Evolutionary conservation across 1,140 invertebrate species (phyloP).

Genomic region (Triops longicaudatus): DNA sequence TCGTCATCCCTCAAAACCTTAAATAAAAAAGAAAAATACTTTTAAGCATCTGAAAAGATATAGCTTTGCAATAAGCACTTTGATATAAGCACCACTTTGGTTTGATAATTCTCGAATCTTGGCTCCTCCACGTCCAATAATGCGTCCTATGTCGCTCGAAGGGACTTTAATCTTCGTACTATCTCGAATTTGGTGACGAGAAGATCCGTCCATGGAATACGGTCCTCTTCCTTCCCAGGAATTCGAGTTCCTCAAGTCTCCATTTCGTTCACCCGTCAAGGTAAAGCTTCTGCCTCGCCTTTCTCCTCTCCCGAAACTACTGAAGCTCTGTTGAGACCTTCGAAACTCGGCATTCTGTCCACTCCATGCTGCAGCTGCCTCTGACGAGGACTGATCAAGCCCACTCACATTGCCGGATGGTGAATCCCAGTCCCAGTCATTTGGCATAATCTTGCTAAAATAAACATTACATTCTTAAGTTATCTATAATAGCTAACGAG

Average conservation of each 20-base stretch:
- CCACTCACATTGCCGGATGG: too few species aligned
- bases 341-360: background rate
- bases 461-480: too few species aligned
- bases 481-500: too few species aligned
- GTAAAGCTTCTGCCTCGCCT: background rate
- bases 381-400: background rate
- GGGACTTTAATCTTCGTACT: conserved; percentile 32
- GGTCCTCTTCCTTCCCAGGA: background rate
- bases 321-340: background rate
- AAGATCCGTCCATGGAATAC: background rate
- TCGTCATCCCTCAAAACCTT: conserved; percentile 23
- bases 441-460: too few species aligned
- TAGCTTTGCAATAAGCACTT: conserved; percentile 35
- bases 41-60: background rate
- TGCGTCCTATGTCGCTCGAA: conserved; percentile 38
- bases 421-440: too few species aligned
- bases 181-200: background rate
- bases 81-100: conserved; percentile 49
- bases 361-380: background rate
- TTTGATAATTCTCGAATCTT: conserved; percentile 64
- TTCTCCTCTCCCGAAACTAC: background rate
- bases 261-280: background rate
- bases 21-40: background rate
- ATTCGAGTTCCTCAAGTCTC: background rate
- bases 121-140: conserved; percentile 57